A percentile compares a stretch with the other conserved stretches of the same genome.
These are phyloP conservation scores for Hippopotamyrus pictus DNA, from an alignment of 2,797 vertebrate genomes.

Conservation along the genomic window DNA sequence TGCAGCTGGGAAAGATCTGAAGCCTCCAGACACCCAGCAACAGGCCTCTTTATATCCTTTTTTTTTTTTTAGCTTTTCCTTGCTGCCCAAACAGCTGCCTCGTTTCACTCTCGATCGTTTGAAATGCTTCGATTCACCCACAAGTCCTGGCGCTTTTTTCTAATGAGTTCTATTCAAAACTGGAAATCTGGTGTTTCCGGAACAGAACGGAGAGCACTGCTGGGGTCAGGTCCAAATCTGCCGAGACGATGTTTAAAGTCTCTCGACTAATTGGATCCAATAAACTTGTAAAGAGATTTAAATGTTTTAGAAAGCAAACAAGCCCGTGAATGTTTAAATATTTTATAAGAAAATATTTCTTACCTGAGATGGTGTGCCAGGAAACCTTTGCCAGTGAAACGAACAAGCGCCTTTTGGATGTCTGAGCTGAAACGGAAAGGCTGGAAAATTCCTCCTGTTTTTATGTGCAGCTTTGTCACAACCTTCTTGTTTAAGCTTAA, in stretches of 20 bases:
- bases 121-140: not conserved
- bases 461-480: not conserved
- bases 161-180: not conserved
- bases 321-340: not conserved
- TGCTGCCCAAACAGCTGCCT: not conserved
- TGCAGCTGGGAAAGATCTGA: slow-evolving; percentile 21
- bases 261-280: not conserved
- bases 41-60: not conserved
- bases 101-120: not conserved
- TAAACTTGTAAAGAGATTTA: not conserved
- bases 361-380: not conserved
- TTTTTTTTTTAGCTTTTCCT: not conserved
- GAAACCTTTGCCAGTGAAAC: not conserved
- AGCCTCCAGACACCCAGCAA: not conserved
- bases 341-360: slow-evolving; percentile 5
- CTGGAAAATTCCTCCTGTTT: not conserved
- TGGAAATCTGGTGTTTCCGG: not conserved
- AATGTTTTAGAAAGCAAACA: not conserved
- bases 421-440: slow-evolving; percentile 6
- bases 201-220: not conserved
- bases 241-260: not conserved
- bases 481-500: not conserved
- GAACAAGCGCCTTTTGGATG: not conserved
- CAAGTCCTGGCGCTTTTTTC: not conserved
- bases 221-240: not conserved